Conservation (phyloP, 2,888 invertebrate genomes). For the Ecliptopera silaceata region DNA sequence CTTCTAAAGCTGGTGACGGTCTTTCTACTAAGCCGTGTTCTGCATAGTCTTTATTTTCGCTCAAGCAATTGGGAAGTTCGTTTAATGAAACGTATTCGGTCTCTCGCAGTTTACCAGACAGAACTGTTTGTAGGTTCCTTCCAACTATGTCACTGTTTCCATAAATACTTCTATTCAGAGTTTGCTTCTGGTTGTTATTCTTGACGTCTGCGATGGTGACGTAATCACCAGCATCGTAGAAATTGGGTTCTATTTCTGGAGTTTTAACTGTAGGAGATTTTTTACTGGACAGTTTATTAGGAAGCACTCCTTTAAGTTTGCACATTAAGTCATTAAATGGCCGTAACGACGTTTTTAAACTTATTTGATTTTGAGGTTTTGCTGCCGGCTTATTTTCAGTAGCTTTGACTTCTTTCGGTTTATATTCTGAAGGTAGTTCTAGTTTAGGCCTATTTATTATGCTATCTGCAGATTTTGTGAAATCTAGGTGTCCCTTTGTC, state of each 20-base stretch:
- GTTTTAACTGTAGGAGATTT: slow-evolving; percentile 79
- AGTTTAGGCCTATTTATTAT: slow-evolving; percentile 63
- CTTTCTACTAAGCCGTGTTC: slow-evolving; percentile 65
- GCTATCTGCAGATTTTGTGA: slow-evolving; percentile 37
- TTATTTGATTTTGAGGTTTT: slow-evolving; percentile 59
- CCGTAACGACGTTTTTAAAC: slow-evolving; percentile 62
- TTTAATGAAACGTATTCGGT: slow-evolving; percentile 92
- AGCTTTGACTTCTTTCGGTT: slow-evolving; percentile 55
- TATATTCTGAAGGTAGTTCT: slow-evolving; percentile 67
- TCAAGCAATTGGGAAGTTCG: slow-evolving; percentile 86
- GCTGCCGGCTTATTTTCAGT: slow-evolving; percentile 45
- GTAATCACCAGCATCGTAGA: slow-evolving; percentile 89
- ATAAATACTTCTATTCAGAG: slow-evolving; percentile 72
- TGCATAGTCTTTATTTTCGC: slow-evolving; percentile 70
- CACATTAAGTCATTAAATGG: slow-evolving; percentile 89
- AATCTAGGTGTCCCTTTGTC: slow-evolving; percentile 31
- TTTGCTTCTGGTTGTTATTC: slow-evolving; percentile 88
- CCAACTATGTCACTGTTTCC: slow-evolving; percentile 88
- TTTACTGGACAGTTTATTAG: slow-evolving; percentile 75
- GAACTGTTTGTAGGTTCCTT: slow-evolving; percentile 83
- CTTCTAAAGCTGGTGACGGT: slow-evolving; percentile 59
- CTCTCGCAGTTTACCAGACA: slow-evolving; percentile 84
- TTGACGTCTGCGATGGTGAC: slow-evolving; percentile 93
- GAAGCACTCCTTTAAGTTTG: slow-evolving; percentile 86
- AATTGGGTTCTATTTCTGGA: slow-evolving; percentile 68